Evolutionary conservation across 2,113 vertebrate genomes (phyloP), one percentile per base, ranked within the genome.

Genomic region (Paracanthobrama guichenoti): DNA sequence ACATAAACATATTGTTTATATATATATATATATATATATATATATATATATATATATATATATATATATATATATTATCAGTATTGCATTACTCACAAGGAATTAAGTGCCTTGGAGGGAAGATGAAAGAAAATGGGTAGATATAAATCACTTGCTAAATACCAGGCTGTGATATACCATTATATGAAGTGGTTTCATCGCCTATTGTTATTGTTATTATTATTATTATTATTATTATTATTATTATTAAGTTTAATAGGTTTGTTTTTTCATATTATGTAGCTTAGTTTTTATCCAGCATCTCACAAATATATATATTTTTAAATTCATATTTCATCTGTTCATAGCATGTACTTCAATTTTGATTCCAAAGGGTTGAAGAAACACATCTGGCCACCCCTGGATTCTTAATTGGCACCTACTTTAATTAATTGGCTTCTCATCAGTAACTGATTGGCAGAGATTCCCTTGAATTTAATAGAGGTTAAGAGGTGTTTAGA

Each of bases 321-420:
- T 16, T 14, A 67, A 31, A 67, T 9, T 67, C 18, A 39, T 20
- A 55, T 11, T 67, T 10, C 1, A 67, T 20, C 18, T 4, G 8
- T 77, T 2, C 53, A 59, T 77, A 24, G 20, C n/a, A 16, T 13
- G 24, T 55, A 55, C 16, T 55, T 55, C 6, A 55, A 55, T 55
- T 2, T 55, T 55, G 18, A 18, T 53, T 53, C 50, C 50, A 13
- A 48, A 55, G 53, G 8, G 9, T 12, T 66, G 24, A 50, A 28
- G n/a, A 79, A 80, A 26, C 78, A 20, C 79, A 80, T 53, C 79
- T 53, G 79, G 44, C 11, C 18, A 80, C 26, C 12, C 24, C 48
- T 53, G 24, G 73, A 75, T 53, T 53, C 7, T 28, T 75, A 75
- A 75, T 75, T 75, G 73, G 4, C 48, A 53, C 53, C 26, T 75